Evolutionary conservation across 2,797 vertebrate species (phyloP).

Genomic region (Helicolenus hilgendorfi): DNA sequence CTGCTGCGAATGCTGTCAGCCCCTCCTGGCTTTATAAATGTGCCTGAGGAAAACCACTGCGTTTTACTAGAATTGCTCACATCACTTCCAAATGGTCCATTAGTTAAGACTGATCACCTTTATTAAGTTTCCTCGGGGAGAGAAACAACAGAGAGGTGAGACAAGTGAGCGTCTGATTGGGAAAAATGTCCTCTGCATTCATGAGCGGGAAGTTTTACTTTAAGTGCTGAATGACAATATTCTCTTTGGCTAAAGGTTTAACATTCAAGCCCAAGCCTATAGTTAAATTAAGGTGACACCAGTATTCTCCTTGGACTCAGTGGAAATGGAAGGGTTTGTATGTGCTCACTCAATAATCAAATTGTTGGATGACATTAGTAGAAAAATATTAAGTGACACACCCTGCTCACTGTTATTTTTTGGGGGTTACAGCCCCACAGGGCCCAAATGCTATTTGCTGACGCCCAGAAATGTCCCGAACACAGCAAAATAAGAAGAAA

Average conservation of each 20-base stretch:
- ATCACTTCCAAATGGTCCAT: conserved; percentile 52
- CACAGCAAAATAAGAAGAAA: too few species aligned
- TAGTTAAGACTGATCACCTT: conserved; percentile 70
- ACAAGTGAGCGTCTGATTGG: conserved; percentile 35
- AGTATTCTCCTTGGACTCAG: background rate
- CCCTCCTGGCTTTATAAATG: conserved; percentile 48
- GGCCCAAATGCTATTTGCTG: too few species aligned
- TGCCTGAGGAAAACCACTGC: background rate
- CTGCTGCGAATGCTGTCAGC: background rate
- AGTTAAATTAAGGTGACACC: conserved; percentile 3
- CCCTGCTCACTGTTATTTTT: too few species aligned
- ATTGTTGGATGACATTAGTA: too few species aligned
- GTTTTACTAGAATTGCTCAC: conserved; percentile 33
- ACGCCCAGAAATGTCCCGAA: too few species aligned
- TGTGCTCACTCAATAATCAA: too few species aligned
- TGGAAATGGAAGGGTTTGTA: background rate
- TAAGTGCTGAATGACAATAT: background rate
- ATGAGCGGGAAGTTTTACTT: conserved; percentile 29
- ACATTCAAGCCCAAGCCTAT: background rate
- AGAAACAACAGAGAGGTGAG: conserved; percentile 23
- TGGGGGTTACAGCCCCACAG: too few species aligned
- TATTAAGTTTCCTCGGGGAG: conserved; percentile 57
- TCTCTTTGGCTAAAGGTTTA: background rate
- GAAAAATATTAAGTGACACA: too few species aligned
- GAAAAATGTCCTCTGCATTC: conserved; percentile 49